These are phyloP conservation scores for Synanthedon tipuliformis DNA, from an alignment of 2,888 invertebrate species.

Conservation along the genomic window DNA sequence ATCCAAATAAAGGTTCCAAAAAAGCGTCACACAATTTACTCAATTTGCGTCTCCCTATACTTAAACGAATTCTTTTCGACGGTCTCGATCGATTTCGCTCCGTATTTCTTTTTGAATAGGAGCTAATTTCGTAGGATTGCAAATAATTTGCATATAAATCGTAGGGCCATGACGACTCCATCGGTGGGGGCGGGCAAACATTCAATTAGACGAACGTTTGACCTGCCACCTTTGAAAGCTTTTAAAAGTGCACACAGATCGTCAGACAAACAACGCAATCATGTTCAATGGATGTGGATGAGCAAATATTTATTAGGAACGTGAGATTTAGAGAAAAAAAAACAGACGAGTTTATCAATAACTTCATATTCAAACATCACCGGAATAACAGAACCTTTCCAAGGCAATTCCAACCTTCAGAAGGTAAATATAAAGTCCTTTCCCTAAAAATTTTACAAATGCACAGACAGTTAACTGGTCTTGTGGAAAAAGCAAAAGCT, in stretches of 20 bases:
- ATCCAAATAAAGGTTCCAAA: conserved; percentile 4
- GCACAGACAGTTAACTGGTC: no score
- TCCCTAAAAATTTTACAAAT: no score
- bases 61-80: conserved; percentile 7
- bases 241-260: conserved; percentile 11
- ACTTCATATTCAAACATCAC: no score
- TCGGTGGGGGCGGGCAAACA: conserved; percentile 17
- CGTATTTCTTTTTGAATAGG: conserved; percentile 9
- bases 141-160: conserved; percentile 10
- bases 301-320: background rate
- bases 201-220: conserved; percentile 24
- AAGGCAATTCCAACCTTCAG: no score
- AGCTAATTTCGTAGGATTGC: conserved; percentile 9
- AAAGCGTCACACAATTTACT: conserved; percentile 7
- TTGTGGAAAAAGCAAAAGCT: no score
- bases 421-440: no score
- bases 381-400: no score
- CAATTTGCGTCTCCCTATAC: conserved; percentile 4
- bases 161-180: conserved; percentile 11
- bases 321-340: background rate
- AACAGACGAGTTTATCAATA: no score
- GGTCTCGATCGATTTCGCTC: conserved; percentile 5
- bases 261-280: conserved; percentile 17
- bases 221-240: conserved; percentile 17
- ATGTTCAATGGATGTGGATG: conserved; percentile 14